Percentiles rank a stretch among this genome's conserved stretches.
These are phyloP conservation scores for Carcina quercana DNA, from an alignment of 2,888 invertebrate genomes.

Conservation along the genomic window DNA sequence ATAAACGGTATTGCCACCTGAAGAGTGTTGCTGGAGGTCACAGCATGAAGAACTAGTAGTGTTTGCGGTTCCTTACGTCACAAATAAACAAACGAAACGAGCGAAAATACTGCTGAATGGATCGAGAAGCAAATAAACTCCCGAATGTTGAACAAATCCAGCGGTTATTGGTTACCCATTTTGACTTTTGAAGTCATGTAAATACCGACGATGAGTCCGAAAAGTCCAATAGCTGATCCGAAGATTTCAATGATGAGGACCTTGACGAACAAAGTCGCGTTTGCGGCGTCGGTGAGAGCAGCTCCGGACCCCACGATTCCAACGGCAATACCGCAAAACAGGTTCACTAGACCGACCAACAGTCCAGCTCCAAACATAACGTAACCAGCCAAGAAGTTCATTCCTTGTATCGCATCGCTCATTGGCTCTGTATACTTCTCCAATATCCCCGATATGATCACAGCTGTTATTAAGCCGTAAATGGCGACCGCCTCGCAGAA, in stretches of 20 bases:
- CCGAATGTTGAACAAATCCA: too few species aligned
- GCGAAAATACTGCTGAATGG: too few species aligned
- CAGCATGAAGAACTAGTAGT: too few species aligned
- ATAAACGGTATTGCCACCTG: too few species aligned
- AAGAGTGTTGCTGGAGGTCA: too few species aligned
- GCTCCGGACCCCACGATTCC: constrained; percentile 99
- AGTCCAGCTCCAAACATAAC: constrained; percentile 97
- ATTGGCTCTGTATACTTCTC: constrained; percentile 73
- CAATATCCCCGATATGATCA: constrained; percentile 92
- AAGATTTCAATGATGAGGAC: constrained; percentile 99
- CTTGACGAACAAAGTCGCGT: constrained; percentile 96
- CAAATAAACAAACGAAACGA: too few species aligned
- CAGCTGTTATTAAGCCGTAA: constrained; percentile 98
- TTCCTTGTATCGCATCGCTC: constrained; percentile 54
- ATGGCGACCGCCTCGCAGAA: constrained; percentile 99
- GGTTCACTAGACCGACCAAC: constrained; percentile 95
- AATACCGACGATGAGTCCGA: constrained; percentile 98
- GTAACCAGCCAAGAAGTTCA: constrained; percentile 91
- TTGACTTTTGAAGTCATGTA: constrained; percentile 90
- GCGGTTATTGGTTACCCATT: constrained; percentile 79
- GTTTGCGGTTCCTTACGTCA: too few species aligned
- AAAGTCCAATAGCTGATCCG: constrained; percentile 98
- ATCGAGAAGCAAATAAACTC: too few species aligned
- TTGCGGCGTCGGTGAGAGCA: constrained; percentile 98
- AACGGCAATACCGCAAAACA: constrained; percentile 95